Evolutionary conservation across 2,888 invertebrate species (phyloP).

Genomic region (Megalurothrips usitatus): DNA sequence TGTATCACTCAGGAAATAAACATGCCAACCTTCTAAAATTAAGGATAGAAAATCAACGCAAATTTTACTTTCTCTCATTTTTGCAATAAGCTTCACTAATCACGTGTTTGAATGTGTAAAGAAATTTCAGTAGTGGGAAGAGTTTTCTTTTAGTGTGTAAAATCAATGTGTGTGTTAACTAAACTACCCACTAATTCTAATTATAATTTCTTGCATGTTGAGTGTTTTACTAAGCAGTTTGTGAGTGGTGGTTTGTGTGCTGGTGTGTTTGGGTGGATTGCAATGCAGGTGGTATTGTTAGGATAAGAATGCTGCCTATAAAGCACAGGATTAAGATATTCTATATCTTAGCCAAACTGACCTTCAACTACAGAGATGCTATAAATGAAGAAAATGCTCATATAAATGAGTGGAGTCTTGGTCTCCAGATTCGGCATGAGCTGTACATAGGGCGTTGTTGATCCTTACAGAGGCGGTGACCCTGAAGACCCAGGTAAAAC

Average conservation of each 20-base stretch:
- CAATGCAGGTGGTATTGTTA: not conserved
- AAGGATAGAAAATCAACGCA: not conserved
- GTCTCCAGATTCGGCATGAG: not conserved
- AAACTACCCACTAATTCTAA: not conserved
- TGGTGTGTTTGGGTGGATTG: not conserved
- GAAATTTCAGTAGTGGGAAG: not conserved
- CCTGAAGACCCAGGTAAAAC: slow-evolving; percentile 15
- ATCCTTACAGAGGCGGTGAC: slow-evolving; percentile 19
- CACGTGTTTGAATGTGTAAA: too few species aligned
- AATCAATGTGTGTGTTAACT: not conserved
- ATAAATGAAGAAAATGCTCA: too few species aligned
- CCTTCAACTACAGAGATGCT: too few species aligned
- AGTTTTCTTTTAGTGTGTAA: not conserved
- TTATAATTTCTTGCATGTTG: not conserved
- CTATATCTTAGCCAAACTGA: too few species aligned
- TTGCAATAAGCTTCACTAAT: too few species aligned
- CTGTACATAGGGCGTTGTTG: slow-evolving; percentile 16
- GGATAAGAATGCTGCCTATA: too few species aligned
- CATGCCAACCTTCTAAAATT: too few species aligned
- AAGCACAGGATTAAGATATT: too few species aligned
- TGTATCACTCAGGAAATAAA: too few species aligned
- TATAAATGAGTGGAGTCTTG: too few species aligned
- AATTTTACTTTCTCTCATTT: not conserved
- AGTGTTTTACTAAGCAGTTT: not conserved
- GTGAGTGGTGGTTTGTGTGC: not conserved